Evolutionary conservation across 2,888 invertebrate species (phyloP).

Genomic region (Drosophila nr. perissopoda): DNA sequence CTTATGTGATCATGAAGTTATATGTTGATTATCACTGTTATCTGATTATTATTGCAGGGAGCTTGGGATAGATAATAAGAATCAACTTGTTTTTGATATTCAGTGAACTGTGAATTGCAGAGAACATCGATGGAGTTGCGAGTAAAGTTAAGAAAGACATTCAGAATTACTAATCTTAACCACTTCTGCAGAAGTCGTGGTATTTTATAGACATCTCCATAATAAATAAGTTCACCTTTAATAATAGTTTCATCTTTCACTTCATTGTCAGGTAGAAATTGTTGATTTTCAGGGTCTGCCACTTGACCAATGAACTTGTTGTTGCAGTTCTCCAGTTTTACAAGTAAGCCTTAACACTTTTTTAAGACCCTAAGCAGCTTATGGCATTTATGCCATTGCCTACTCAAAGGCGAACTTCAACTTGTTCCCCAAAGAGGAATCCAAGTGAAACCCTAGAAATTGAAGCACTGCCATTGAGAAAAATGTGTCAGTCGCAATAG

Average conservation of each 20-base stretch:
- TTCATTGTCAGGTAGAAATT: conserved; percentile 12
- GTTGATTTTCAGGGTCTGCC: conserved; percentile 13
- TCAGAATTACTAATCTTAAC: not conserved
- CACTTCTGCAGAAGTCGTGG: not conserved
- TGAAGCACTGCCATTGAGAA: conserved; percentile 37
- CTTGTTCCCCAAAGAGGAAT: conserved; percentile 33
- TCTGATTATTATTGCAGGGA: not conserved
- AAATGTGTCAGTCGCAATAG: conserved; percentile 41
- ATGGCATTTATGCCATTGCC: conserved; percentile 22
- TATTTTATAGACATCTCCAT: not conserved
- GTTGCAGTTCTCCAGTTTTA: conserved; percentile 22
- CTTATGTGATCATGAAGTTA: conserved; percentile 2
- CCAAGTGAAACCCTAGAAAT: conserved; percentile 54
- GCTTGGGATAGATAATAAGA: not conserved
- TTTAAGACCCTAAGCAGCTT: conserved; percentile 57
- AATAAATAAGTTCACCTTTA: not conserved
- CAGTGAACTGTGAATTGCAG: not conserved
- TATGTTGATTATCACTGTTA: not conserved
- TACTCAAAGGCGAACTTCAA: conserved; percentile 49
- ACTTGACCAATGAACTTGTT: conserved; percentile 58
- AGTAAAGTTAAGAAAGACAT: not conserved
- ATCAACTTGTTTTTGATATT: not conserved
- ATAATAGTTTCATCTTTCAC: conserved; percentile 9
- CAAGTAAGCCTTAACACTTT: conserved; percentile 50
- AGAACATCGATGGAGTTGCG: not conserved